Conservation (phyloP, 2,888 invertebrate genomes). For the Lasioglossum vierecki region DNA sequence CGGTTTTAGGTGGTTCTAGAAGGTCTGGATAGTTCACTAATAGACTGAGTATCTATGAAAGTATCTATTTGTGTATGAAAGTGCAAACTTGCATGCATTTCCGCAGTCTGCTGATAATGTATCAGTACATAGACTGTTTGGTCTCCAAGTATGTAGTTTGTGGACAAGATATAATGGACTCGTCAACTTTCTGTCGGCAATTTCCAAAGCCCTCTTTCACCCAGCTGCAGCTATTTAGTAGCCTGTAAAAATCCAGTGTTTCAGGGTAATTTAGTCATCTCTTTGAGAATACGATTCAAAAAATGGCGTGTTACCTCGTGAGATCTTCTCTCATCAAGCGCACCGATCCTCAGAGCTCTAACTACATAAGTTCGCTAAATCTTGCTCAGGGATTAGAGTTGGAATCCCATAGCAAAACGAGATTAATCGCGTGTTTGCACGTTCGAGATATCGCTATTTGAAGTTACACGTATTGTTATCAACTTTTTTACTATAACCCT, state of each 20-base stretch:
- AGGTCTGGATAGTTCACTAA: not conserved
- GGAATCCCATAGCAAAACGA: not conserved
- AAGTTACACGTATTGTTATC: not conserved
- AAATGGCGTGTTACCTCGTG: not conserved
- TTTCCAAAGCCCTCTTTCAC: not conserved
- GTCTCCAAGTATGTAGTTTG: not conserved
- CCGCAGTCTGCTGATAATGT: conserved; percentile 3
- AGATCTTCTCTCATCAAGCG: not conserved
- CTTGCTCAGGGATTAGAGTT: not conserved
- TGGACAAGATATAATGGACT: not conserved
- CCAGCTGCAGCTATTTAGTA: not conserved
- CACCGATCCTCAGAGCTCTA: not conserved
- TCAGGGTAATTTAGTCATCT: not conserved
- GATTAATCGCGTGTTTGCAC: not conserved
- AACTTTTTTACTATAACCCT: not conserved
- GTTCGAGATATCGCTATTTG: not conserved
- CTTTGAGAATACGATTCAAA: not conserved
- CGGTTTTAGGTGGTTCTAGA: not conserved
- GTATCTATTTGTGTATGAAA: not conserved
- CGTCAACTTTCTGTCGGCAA: not conserved
- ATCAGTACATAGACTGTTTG: conserved; percentile 4
- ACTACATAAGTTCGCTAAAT: not conserved
- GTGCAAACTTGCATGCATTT: conserved; percentile 2
- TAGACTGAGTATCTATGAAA: not conserved
- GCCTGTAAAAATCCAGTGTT: not conserved